Evolutionary conservation across 2,797 vertebrate species (phyloP), one percentile per base, ranked within the genome.

Genomic region (Ctenopoma multispine): DNA sequence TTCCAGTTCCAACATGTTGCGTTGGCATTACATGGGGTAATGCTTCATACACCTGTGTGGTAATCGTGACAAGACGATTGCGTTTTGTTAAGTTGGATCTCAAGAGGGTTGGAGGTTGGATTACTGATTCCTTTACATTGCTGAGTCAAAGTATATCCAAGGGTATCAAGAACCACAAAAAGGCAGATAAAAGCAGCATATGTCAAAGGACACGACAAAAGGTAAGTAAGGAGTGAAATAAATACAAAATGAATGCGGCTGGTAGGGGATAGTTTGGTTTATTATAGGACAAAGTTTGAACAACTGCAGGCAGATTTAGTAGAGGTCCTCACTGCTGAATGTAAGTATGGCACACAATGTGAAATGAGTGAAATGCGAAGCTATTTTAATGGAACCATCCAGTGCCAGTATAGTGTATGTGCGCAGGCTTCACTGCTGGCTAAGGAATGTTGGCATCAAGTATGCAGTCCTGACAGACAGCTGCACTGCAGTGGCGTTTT

Each of bases 391-490:
- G 50, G 63, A 55, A 55, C 54, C 40, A 46, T 55, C 51, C 14
- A 92, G 93, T 96, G 95, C 93, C 94, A 95, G 92, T 93, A 89
- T 94, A 89, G 47, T 61, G 54, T 65, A 40, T 53, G 29, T 94
- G 92, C 94, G 94, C 93, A 92, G 93, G 95, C 95, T 96, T 95
- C 92, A 93, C 94, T 95, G 93, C 92, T 94, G 95, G 92, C 92
- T 94, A 93, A 94, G 95, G 94, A 95, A 95, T 96, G 95, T 90
- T 97, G 96, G 95, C 96, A 96, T 96, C 91, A 94, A 89, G 93
- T 92, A 87, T 93, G 94, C 94, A 92, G 85, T 92, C 93, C 93
- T 94, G 88, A 91, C 92, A 93, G 95, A 95, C 96, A 99, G 97
- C 97, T 98, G 97, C 95, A 93, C 90, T 82, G 93, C 94, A 94